phyloP scores from a whole-genome alignment of 2,113 vertebrate species.

The Athene noctua region DNA sequence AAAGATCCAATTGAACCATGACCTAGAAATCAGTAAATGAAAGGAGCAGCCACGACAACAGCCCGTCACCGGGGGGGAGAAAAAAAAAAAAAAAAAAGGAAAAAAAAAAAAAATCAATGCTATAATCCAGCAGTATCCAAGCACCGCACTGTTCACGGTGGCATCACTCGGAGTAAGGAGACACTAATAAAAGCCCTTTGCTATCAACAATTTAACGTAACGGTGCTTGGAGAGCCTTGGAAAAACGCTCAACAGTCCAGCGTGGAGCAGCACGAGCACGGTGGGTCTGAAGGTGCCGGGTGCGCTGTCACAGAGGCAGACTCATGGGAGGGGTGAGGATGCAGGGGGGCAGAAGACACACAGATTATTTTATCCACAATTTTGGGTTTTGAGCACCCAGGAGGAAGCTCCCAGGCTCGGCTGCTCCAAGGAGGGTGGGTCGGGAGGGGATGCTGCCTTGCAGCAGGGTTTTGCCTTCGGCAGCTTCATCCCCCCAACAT shows the following conservation, averaged over 20 bases:
- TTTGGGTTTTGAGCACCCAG: background rate
- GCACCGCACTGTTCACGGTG: background rate
- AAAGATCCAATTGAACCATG: background rate
- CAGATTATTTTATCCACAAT: background rate
- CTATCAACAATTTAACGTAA: background rate
- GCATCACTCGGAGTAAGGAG: background rate
- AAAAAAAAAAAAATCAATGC: background rate
- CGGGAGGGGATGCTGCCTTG: background rate
- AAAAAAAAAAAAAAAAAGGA: background rate
- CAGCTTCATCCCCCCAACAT: too few species aligned
- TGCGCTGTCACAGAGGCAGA: background rate
- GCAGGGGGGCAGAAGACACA: background rate
- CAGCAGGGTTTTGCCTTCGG: rapidly evolving
- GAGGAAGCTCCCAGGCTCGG: background rate
- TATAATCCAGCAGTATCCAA: background rate
- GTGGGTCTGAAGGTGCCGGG: background rate
- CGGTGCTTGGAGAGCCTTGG: background rate
- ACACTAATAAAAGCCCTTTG: background rate
- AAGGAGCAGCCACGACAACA: background rate
- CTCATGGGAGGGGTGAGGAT: background rate
- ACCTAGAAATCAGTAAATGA: background rate
- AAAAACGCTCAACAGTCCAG: background rate
- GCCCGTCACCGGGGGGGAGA: background rate
- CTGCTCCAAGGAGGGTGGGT: background rate
- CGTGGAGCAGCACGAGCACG: background rate